Evolutionary conservation across 2,888 invertebrate species (phyloP).

Genomic region (Tetragnatha montana): DNA sequence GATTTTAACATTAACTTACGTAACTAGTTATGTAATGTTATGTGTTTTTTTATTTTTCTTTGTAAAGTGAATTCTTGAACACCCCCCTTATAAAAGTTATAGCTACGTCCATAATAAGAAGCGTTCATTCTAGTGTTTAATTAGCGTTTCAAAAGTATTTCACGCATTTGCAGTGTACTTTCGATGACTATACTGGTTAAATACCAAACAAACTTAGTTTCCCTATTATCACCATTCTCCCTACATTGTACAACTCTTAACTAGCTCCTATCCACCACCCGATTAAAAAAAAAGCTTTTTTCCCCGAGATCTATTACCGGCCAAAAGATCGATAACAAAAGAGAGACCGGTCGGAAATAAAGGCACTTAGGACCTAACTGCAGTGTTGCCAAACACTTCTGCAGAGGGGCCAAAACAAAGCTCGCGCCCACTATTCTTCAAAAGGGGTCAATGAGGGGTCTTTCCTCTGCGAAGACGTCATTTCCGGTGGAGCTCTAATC

Average conservation of each 20-base stretch:
- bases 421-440: not conserved
- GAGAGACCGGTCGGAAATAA: not conserved
- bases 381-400: constrained; percentile 3
- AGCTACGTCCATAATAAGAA: no score
- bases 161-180: no score
- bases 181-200: no score
- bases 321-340: not conserved
- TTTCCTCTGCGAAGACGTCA: constrained; percentile 27
- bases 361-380: not conserved
- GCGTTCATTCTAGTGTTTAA: no score
- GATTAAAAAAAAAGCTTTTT: not conserved
- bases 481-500: constrained; percentile 35
- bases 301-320: not conserved
- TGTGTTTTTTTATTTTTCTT: no score
- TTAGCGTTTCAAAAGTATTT: no score
- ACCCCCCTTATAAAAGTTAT: no score
- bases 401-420: not conserved
- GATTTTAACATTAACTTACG: no score
- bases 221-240: no score
- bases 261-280: not conserved
- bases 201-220: no score
- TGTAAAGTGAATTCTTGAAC: no score
- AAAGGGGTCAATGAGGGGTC: constrained; percentile 38
- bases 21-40: no score
- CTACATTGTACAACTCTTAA: not conserved